Conservation (phyloP, 1,140 invertebrate genomes). For the Phymorhynchus buccinoides region DNA sequence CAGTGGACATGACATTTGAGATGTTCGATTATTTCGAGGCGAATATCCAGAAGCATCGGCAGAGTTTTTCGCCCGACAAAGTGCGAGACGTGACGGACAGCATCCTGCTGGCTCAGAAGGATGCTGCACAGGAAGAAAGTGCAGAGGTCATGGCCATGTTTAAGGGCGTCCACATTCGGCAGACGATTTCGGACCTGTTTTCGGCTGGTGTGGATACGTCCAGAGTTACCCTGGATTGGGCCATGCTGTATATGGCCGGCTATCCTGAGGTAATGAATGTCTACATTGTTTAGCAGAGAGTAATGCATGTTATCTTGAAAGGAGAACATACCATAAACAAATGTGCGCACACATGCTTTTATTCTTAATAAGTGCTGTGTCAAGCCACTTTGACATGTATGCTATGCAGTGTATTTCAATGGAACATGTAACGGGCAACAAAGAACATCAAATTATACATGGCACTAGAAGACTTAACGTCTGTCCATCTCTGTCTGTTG, state of each 20-base stretch:
- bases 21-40: neutral
- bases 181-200: neutral
- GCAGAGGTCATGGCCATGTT: slow-evolving; percentile 1
- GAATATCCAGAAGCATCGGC: neutral
- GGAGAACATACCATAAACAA: too few species aligned
- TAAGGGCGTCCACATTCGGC: neutral
- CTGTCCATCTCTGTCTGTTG: too few species aligned
- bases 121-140: neutral
- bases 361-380: too few species aligned
- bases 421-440: too few species aligned
- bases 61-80: slow-evolving; percentile 6
- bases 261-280: neutral
- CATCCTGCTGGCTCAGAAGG: slow-evolving; percentile 2
- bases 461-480: too few species aligned
- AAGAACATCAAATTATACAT: too few species aligned
- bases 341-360: too few species aligned
- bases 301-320: too few species aligned
- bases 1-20: neutral
- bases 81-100: slow-evolving; percentile 25
- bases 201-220: slow-evolving; percentile 2
- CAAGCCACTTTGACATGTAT: too few species aligned
- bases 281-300: too few species aligned
- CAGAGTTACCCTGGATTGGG: neutral
- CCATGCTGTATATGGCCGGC: neutral
- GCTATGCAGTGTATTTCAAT: too few species aligned